These are phyloP conservation scores for Paguma larvata DNA, from an alignment of 2,797 vertebrate species.

Conservation along the genomic window DNA sequence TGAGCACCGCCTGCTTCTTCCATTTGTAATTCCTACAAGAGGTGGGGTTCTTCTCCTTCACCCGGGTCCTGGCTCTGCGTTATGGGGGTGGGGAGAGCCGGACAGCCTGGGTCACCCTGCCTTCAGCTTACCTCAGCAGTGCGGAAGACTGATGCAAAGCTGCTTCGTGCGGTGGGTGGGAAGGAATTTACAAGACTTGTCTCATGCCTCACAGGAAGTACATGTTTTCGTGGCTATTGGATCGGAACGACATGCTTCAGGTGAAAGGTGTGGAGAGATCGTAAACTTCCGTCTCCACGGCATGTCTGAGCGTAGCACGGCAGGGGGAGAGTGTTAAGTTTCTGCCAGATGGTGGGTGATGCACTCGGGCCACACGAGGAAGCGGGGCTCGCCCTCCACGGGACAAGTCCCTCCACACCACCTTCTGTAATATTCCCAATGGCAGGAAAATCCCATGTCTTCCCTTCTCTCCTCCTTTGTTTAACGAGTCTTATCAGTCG, in stretches of 20 bases:
- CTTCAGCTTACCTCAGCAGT: background rate
- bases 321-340: background rate
- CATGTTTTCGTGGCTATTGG: conserved; percentile 39
- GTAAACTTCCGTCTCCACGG: background rate
- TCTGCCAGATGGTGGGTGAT: background rate
- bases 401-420: background rate
- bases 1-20: background rate
- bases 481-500: background rate
- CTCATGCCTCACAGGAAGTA: conserved; percentile 61
- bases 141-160: background rate
- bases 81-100: background rate
- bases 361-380: background rate
- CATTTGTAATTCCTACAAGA: background rate
- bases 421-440: background rate
- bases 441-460: background rate
- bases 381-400: background rate
- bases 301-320: conserved; percentile 27
- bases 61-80: background rate
- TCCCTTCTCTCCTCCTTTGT: background rate
- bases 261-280: conserved; percentile 43
- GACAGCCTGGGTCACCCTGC: background rate
- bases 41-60: background rate
- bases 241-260: conserved; percentile 45
- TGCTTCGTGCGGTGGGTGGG: background rate
- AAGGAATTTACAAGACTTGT: conserved; percentile 21